phyloP scores from a whole-genome alignment of 1,140 invertebrate species.

The Drosophila orosa region DNA sequence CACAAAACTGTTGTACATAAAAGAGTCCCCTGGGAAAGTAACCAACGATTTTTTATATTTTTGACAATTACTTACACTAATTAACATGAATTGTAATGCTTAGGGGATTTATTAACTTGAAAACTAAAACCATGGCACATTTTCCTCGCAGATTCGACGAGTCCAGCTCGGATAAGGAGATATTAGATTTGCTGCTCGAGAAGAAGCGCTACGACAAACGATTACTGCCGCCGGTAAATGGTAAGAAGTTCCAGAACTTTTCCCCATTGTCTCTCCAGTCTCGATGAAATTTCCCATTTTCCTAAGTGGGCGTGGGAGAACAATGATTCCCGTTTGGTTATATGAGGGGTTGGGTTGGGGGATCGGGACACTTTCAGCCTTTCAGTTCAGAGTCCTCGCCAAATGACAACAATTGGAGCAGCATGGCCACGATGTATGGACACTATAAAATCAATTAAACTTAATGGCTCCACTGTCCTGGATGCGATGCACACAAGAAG shows the following conservation, averaged over 20 bases:
- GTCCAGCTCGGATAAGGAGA: conserved; percentile 95
- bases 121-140: conserved; percentile 1
- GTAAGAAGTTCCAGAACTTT: conserved; percentile 85
- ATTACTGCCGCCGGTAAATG: conserved; percentile 93
- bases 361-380: conserved; percentile 23
- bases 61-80: conserved; percentile 35
- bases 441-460: conserved; percentile 70
- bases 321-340: conserved; percentile 30
- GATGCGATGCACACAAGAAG: conserved; percentile 46
- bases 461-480: conserved; percentile 54
- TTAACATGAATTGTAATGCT: not conserved
- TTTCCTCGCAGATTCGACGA: conserved; percentile 89
- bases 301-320: conserved; percentile 49
- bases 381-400: conserved; percentile 15
- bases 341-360: not conserved
- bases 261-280: conserved; percentile 16
- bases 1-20: conserved; percentile 61
- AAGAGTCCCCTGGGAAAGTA: conserved; percentile 28
- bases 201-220: conserved; percentile 94
- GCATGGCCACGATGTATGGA: conserved; percentile 40
- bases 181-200: conserved; percentile 92
- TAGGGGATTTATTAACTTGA: not conserved
- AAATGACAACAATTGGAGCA: conserved; percentile 23
- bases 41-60: conserved; percentile 10
- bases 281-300: conserved; percentile 57